Percentiles rank a stretch among this genome's conserved stretches.
Evolutionary conservation across 2,797 vertebrate species (phyloP).

Genomic region (Clarias laeviceps): DNA sequence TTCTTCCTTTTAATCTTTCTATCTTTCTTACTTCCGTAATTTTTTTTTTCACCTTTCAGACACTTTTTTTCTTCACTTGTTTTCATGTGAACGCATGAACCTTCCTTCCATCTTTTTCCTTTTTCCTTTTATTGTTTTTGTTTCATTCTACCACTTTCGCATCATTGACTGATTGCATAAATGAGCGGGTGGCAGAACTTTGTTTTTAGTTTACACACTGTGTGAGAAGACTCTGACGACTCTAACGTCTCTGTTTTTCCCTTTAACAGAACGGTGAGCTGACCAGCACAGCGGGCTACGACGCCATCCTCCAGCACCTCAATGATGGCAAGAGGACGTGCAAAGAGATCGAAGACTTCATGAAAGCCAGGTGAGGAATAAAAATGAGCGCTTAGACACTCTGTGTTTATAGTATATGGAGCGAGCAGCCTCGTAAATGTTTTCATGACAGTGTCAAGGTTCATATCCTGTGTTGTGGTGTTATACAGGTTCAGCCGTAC

Average conservation of each 20-base stretch:
- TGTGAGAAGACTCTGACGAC: neutral
- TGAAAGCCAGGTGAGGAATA: constrained; percentile 89
- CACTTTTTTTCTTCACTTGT: neutral
- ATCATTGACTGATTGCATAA: too few relatives aligned
- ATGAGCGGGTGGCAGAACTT: neutral
- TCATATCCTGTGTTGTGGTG: neutral
- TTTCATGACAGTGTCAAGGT: neutral
- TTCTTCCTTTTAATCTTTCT: neutral
- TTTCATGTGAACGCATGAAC: too few relatives aligned
- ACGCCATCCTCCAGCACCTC: constrained; percentile 87
- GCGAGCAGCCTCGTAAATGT: neutral
- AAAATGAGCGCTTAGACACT: neutral
- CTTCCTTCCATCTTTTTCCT: too few relatives aligned
- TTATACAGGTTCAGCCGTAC: too few relatives aligned
- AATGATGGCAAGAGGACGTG: constrained; percentile 90
- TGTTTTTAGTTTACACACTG: too few relatives aligned
- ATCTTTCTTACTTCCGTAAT: neutral
- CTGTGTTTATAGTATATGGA: neutral
- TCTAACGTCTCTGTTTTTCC: neutral
- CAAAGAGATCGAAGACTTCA: constrained; percentile 94
- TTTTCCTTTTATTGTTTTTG: too few relatives aligned
- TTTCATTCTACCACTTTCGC: too few relatives aligned
- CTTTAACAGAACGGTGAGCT: constrained; percentile 80
- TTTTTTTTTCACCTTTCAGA: neutral
- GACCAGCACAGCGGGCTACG: constrained; percentile 85